Percentiles rank a stretch among this genome's conserved stretches.
Conservation (phyloP, 2,888 invertebrate genomes). For the Zele albiditarsus region DNA sequence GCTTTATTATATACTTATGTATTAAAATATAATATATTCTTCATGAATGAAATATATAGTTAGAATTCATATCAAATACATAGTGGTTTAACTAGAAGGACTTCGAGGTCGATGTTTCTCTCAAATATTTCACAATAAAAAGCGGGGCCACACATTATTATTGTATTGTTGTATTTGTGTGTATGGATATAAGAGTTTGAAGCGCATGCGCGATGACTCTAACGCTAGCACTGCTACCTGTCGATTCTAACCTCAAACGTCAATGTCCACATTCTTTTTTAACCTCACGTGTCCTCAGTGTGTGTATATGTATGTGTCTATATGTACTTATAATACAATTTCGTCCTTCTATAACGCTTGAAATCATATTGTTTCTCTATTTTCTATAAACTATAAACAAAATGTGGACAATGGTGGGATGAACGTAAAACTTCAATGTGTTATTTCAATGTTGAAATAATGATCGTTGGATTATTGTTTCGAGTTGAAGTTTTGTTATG, state of each 20-base stretch:
- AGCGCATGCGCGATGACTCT: conserved; percentile 56
- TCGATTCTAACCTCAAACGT: conserved; percentile 69
- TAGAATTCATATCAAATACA: neutral
- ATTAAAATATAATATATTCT: neutral
- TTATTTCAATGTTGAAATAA: conserved; percentile 7
- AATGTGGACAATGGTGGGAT: neutral
- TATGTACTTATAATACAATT: neutral
- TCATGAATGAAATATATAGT: neutral
- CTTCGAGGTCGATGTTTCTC: conserved; percentile 35
- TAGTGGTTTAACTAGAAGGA: neutral
- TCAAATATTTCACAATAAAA: conserved; percentile 32
- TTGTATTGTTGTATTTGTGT: neutral
- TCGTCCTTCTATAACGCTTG: neutral
- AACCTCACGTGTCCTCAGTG: conserved; percentile 36
- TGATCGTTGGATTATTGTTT: neutral
- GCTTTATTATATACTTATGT: neutral
- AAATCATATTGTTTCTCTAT: conserved; percentile 4
- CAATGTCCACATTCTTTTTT: conserved; percentile 55
- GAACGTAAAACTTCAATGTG: conserved; percentile 1
- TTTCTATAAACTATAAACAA: neutral
- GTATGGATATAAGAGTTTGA: neutral
- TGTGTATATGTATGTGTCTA: conserved; percentile 23
- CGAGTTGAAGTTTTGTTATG: conserved; percentile 4
- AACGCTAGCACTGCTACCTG: conserved; percentile 59
- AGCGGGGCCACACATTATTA: neutral